A percentile compares a stretch with the other conserved stretches of the same genome.
Conservation (phyloP, 2,797 vertebrate genomes). For the Thunnus albacares region DNA sequence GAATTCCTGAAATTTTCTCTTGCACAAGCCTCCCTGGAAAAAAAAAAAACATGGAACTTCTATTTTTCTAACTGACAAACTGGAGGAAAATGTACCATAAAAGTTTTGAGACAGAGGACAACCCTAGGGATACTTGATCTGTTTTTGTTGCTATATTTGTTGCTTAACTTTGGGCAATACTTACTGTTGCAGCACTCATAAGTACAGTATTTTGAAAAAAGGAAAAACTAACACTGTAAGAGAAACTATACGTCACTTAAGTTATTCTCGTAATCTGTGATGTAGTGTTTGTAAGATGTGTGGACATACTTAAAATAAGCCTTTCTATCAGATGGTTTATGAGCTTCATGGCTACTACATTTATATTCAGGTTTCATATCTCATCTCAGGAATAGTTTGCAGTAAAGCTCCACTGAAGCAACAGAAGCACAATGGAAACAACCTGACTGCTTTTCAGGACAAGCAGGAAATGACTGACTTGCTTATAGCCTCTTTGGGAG, state of each 20-base stretch:
- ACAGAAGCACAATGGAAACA: background rate
- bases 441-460: constrained; percentile 12
- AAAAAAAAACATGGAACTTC: background rate
- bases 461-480: constrained; percentile 46
- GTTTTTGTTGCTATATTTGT: background rate
- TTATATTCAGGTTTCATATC: background rate
- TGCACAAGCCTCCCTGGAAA: background rate
- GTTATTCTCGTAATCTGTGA: background rate
- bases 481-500: constrained; percentile 42
- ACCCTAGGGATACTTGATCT: background rate
- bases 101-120: background rate
- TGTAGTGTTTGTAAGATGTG: background rate
- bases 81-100: background rate
- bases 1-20: constrained; percentile 20
- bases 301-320: background rate
- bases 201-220: constrained; percentile 3
- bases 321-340: background rate
- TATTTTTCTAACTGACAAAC: background rate
- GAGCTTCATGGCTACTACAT: background rate
- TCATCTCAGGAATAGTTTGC: constrained; percentile 3
- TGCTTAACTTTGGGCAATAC: background rate
- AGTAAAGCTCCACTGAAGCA: constrained; percentile 6
- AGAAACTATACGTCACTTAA: background rate
- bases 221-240: background rate
- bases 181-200: background rate